These are phyloP conservation scores for Plemyria rubiginata DNA, from an alignment of 2,888 invertebrate species.

Conservation along the genomic window DNA sequence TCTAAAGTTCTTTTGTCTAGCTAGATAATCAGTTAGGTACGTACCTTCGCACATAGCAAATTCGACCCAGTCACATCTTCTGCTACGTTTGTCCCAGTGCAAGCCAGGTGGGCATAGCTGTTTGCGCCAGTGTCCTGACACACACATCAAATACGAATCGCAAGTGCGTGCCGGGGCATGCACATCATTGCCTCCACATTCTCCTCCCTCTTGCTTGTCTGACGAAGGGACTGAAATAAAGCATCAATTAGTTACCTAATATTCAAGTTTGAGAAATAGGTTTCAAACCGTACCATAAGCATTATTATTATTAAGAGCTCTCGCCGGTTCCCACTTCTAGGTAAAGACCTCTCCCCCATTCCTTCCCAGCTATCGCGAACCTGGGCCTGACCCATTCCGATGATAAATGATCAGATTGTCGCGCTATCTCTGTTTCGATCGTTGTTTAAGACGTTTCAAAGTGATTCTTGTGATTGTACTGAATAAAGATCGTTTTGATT, in stretches of 20 bases:
- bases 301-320: too few species aligned
- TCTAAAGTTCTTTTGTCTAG: background rate
- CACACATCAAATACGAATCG: constrained; percentile 90
- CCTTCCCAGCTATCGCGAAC: too few species aligned
- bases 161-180: constrained; percentile 88
- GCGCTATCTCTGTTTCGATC: too few species aligned
- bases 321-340: too few species aligned
- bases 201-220: constrained; percentile 52
- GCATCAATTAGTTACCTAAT: background rate
- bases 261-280: too few species aligned
- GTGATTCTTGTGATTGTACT: too few species aligned
- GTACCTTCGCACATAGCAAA: constrained; percentile 88
- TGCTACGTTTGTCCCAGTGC: constrained; percentile 90
- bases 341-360: too few species aligned
- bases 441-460: too few species aligned
- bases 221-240: constrained; percentile 41
- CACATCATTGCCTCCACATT: constrained; percentile 57
- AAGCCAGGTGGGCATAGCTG: constrained; percentile 91
- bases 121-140: constrained; percentile 88
- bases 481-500: too few species aligned
- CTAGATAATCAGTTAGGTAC: background rate
- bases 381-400: too few species aligned
- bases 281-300: too few species aligned
- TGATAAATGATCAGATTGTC: too few species aligned
- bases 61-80: constrained; percentile 92